Conservation (phyloP, 2,888 invertebrate species). For the Ganaspis brasiliensis region DNA sequence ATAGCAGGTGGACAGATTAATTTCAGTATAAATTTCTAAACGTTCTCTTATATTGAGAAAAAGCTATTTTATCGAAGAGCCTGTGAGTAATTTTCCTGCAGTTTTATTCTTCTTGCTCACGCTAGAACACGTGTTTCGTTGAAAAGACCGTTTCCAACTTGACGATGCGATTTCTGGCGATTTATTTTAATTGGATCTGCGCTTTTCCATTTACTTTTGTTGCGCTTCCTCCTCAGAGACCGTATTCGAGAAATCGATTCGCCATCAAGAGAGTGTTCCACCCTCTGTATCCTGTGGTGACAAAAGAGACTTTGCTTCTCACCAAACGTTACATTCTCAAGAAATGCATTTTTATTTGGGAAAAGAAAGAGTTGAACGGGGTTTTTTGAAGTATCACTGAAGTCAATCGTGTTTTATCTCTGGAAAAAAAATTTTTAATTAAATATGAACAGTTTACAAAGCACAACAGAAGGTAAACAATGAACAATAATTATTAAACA, state of each 20-base stretch:
- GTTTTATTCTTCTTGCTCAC: neutral
- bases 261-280: slow-evolving; percentile 30
- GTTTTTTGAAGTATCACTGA: neutral
- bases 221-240: slow-evolving; percentile 51
- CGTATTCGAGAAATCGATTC: slow-evolving; percentile 52
- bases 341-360: neutral
- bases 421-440: no score
- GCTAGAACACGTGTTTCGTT: slow-evolving; percentile 27
- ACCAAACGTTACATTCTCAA: neutral
- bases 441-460: no score
- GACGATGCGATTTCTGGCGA: slow-evolving; percentile 57
- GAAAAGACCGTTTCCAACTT: slow-evolving; percentile 23
- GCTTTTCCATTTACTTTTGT: slow-evolving; percentile 51
- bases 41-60: neutral
- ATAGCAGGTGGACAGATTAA: neutral
- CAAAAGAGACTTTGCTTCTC: slow-evolving; percentile 15
- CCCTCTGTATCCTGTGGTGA: slow-evolving; percentile 5
- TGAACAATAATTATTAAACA: no score
- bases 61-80: slow-evolving; percentile 1
- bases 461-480: no score
- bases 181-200: slow-evolving; percentile 63
- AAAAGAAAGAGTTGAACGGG: neutral
- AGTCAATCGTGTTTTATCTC: slow-evolving; percentile 52
- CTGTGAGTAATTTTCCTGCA: slow-evolving; percentile 10
- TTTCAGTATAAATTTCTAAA: neutral